These are phyloP conservation scores for Aphodius sticticus DNA, from an alignment of 2,888 invertebrate species.

Conservation along the genomic window DNA sequence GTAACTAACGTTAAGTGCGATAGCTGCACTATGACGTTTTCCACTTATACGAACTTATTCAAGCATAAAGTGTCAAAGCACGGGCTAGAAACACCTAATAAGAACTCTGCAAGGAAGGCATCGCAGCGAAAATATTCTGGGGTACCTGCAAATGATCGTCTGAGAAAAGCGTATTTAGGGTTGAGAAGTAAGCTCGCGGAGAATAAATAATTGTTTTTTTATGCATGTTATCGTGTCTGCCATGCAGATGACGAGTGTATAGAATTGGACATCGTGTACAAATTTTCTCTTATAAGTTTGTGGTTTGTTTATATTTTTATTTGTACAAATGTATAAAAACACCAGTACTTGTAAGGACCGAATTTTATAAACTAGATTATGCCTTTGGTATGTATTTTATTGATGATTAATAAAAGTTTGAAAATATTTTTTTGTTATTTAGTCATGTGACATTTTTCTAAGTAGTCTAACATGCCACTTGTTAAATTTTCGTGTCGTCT, in stretches of 20 bases:
- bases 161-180: conserved; percentile 32
- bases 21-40: conserved; percentile 49
- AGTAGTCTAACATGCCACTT: no score
- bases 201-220: background rate
- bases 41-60: conserved; percentile 47
- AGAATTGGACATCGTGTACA: background rate
- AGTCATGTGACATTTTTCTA: background rate
- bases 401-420: background rate
- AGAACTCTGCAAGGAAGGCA: conserved; percentile 26
- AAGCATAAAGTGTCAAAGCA: conserved; percentile 50
- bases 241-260: background rate
- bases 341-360: background rate
- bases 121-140: conserved; percentile 30
- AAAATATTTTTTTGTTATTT: background rate
- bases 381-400: background rate
- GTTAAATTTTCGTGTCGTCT: no score
- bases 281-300: background rate
- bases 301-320: background rate
- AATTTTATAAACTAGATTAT: background rate
- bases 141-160: conserved; percentile 29
- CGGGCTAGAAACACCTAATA: conserved; percentile 52
- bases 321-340: background rate
- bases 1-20: conserved; percentile 47
- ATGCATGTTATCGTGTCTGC: background rate
- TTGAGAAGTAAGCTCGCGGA: conserved; percentile 28